phyloP scores from a whole-genome alignment of 2,888 invertebrate species.

The Ornithoptera priamus region DNA sequence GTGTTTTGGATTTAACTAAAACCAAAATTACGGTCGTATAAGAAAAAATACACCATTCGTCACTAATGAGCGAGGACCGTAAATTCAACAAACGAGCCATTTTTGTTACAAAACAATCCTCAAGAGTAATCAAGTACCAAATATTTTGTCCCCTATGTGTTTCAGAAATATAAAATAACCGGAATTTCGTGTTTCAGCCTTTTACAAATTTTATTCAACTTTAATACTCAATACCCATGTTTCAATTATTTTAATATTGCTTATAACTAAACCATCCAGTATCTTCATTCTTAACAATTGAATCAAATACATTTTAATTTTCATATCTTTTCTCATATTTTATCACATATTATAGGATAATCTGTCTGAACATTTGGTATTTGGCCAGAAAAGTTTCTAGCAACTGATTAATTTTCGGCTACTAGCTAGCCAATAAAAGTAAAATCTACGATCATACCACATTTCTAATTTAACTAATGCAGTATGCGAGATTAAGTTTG shows the following conservation, averaged over 20 bases:
- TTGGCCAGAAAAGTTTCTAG: slow-evolving; percentile 13
- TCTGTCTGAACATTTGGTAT: slow-evolving; percentile 7
- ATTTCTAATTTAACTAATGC: slow-evolving; percentile 79
- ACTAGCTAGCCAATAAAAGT: slow-evolving; percentile 17
- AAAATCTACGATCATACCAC: slow-evolving; percentile 52
- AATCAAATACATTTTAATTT: background rate
- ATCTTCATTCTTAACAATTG: background rate
- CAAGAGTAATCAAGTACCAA: slow-evolving; percentile 27
- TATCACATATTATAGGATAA: background rate
- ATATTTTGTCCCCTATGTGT: slow-evolving; percentile 20
- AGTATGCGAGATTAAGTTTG: slow-evolving; percentile 46
- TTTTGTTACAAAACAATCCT: slow-evolving; percentile 30
- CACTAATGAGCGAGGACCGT: slow-evolving; percentile 26
- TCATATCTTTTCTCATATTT: background rate
- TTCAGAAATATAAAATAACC: slow-evolving; percentile 12
- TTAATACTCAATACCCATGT: background rate
- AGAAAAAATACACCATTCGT: slow-evolving; percentile 21
- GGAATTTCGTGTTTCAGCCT: background rate
- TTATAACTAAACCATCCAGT: background rate
- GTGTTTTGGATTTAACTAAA: slow-evolving; percentile 17
- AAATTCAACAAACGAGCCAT: slow-evolving; percentile 27
- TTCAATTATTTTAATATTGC: background rate
- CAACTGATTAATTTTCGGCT: slow-evolving; percentile 13
- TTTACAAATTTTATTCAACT: background rate
- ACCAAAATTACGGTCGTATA: slow-evolving; percentile 17